These are phyloP conservation scores for Nasua narica DNA, from an alignment of 2,797 vertebrate species.

Conservation along the genomic window DNA sequence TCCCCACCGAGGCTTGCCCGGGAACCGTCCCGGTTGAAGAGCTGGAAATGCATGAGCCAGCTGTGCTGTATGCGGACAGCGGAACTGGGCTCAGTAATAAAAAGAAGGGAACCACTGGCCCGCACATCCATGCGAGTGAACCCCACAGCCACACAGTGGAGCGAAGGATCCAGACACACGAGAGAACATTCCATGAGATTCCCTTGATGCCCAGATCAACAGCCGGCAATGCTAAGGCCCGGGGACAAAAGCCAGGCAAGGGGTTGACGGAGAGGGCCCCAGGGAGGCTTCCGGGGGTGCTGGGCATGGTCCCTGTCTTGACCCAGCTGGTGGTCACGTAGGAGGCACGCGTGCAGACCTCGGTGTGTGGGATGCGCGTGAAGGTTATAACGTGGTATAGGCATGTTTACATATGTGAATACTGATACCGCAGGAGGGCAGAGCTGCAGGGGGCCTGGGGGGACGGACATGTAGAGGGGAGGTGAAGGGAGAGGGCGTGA, in stretches of 20 bases:
- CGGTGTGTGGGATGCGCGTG: rapidly evolving
- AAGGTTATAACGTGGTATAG: too few relatives aligned
- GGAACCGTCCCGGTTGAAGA: background rate
- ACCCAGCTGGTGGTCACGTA: rapidly evolving
- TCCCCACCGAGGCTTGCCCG: rapidly evolving
- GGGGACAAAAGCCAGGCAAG: background rate
- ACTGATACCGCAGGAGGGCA: rapidly evolving
- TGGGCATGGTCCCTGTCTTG: rapidly evolving
- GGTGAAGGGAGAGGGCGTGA: rapidly evolving
- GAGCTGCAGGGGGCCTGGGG: background rate
- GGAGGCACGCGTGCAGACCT: rapidly evolving
- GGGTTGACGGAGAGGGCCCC: background rate
- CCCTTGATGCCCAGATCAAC: rapidly evolving
- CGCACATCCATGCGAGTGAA: rapidly evolving
- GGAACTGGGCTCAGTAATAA: background rate
- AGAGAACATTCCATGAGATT: background rate
- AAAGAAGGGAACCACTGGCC: background rate
- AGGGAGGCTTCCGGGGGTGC: background rate
- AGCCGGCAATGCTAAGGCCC: rapidly evolving
- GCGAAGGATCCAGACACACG: background rate
- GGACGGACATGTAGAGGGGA: background rate
- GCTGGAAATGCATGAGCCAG: background rate
- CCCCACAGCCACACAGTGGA: background rate
- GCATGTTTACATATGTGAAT: too few relatives aligned
- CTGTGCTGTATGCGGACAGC: rapidly evolving